Conservation (phyloP, 2,888 invertebrate genomes). For the Creontiades dilutus region DNA sequence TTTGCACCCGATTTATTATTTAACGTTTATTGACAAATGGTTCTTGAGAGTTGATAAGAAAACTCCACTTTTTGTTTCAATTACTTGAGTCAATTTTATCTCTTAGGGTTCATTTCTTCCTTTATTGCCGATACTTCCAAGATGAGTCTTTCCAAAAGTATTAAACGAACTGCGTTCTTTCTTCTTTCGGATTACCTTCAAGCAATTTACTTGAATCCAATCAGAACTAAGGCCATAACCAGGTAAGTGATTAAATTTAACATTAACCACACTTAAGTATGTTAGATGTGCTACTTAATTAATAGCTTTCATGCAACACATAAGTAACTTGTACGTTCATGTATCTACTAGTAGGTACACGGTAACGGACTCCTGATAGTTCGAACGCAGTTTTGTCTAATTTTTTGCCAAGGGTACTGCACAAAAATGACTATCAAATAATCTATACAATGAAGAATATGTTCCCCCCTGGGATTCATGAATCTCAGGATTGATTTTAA, state of each 20-base stretch:
- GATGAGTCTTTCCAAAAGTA: slow-evolving; percentile 86
- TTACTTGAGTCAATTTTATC: background rate
- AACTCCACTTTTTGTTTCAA: background rate
- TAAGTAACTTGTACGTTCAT: too few species aligned
- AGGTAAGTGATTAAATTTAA: slow-evolving; percentile 82
- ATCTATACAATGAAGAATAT: too few species aligned
- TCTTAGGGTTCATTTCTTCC: background rate
- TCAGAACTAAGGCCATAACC: slow-evolving; percentile 88
- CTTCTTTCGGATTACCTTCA: slow-evolving; percentile 86
- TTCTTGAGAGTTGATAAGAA: background rate
- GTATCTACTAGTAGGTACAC: too few species aligned
- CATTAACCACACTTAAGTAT: background rate
- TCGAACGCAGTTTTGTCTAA: too few species aligned
- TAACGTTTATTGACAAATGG: background rate
- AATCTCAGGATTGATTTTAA: too few species aligned
- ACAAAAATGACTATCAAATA: too few species aligned
- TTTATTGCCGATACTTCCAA: slow-evolving; percentile 7
- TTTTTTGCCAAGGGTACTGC: too few species aligned
- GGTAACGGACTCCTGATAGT: too few species aligned
- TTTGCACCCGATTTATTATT: too few species aligned
- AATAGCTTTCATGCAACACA: too few species aligned
- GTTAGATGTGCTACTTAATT: too few species aligned
- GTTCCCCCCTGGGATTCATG: too few species aligned
- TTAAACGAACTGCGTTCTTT: slow-evolving; percentile 80
- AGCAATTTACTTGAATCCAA: slow-evolving; percentile 86